phyloP scores from a whole-genome alignment of 2,888 invertebrate species.

The Timandra comae region DNA sequence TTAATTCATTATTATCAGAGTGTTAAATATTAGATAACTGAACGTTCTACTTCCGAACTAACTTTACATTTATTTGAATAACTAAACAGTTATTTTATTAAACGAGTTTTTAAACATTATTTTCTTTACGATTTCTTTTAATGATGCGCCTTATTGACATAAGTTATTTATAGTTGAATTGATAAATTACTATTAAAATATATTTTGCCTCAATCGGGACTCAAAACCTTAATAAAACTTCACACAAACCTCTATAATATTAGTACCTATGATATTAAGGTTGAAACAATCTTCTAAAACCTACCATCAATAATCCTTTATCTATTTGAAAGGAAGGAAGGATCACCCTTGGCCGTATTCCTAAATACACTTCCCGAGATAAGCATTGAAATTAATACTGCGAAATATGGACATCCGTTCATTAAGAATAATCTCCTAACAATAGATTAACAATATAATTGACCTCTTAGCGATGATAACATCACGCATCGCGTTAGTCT shows the following conservation, averaged over 20 bases:
- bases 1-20: conserved; percentile 7
- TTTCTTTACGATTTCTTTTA: too few species aligned
- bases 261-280: too few species aligned
- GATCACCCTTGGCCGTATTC: conserved; percentile 26
- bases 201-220: too few species aligned
- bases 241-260: too few species aligned
- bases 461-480: conserved; percentile 11
- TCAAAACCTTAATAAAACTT: too few species aligned
- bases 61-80: conserved; percentile 9
- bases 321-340: too few species aligned
- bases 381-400: conserved; percentile 24
- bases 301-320: too few species aligned
- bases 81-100: conserved; percentile 5
- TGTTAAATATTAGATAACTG: conserved; percentile 14
- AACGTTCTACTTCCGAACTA: conserved; percentile 15
- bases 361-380: conserved; percentile 25
- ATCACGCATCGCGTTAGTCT: too few species aligned
- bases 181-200: too few species aligned
- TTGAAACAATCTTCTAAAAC: too few species aligned
- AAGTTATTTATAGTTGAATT: too few species aligned
- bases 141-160: too few species aligned
- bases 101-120: conserved; percentile 8
- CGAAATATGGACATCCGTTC: conserved; percentile 8
- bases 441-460: conserved; percentile 12
- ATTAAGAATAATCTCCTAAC: conserved; percentile 24